Evolutionary conservation across 1,140 invertebrate genomes (phyloP).

Genomic region (Macrocentrus cingulum): DNA sequence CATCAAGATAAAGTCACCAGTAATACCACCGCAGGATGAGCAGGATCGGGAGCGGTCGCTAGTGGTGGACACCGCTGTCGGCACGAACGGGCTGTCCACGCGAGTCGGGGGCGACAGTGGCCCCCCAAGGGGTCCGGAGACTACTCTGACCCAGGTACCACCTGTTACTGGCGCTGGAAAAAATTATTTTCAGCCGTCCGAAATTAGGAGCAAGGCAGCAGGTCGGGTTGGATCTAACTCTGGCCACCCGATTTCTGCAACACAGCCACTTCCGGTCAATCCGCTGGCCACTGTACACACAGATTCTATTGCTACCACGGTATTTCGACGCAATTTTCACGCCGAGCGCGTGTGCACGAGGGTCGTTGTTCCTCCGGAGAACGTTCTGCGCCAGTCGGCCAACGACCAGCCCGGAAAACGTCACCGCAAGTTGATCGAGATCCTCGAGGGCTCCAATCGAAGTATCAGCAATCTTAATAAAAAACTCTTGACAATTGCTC

Average conservation of each 20-base stretch:
- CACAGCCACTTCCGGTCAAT: too few species aligned
- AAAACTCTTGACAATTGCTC: slow-evolving; percentile 50
- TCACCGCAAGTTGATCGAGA: slow-evolving; percentile 30
- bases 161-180: too few species aligned
- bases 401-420: slow-evolving; percentile 21
- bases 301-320: background rate
- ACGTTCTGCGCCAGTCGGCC: slow-evolving; percentile 10
- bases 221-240: background rate
- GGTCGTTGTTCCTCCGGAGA: slow-evolving; percentile 20
- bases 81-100: slow-evolving; percentile 34
- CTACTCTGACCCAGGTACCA: slow-evolving; percentile 34
- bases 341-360: slow-evolving; percentile 21
- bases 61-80: slow-evolving; percentile 42
- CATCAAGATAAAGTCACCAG: slow-evolving; percentile 50
- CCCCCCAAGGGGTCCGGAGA: slow-evolving; percentile 42
- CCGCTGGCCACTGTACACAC: background rate
- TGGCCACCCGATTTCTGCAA: too few species aligned
- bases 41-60: slow-evolving; percentile 44
- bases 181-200: background rate
- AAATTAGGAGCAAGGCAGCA: background rate
- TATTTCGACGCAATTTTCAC: too few species aligned
- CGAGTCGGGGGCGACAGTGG: slow-evolving; percentile 41
- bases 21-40: slow-evolving; percentile 41
- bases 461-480: slow-evolving; percentile 44
- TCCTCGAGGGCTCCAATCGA: slow-evolving; percentile 43